phyloP scores from a whole-genome alignment of 2,888 invertebrate species.

The Tortrix viridana region DNA sequence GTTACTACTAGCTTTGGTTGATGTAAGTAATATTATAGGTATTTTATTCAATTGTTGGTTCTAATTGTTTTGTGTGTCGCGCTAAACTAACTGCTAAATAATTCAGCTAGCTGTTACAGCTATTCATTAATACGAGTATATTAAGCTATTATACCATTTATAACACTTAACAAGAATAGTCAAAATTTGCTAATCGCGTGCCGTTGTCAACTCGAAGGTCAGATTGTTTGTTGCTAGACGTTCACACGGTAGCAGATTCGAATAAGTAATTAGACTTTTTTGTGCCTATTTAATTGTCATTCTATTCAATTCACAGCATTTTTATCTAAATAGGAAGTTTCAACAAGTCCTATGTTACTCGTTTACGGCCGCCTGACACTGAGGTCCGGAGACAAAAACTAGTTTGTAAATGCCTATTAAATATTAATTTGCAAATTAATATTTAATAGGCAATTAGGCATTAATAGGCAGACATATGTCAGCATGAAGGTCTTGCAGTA shows the following conservation, averaged over 20 bases:
- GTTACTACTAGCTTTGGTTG: no score
- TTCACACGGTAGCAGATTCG: constrained; percentile 4
- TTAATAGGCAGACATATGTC: no score
- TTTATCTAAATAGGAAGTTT: constrained; percentile 29
- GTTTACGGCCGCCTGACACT: background rate
- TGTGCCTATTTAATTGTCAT: constrained; percentile 4
- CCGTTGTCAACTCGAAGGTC: constrained; percentile 7
- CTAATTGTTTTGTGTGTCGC: no score
- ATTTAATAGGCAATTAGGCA: no score
- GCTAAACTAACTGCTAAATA: no score
- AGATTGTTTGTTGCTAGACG: constrained; percentile 6
- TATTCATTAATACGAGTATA: constrained; percentile 5
- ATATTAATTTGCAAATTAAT: no score
- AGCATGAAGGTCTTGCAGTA: constrained; percentile 18
- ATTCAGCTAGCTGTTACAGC: no score
- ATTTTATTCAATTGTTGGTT: no score
- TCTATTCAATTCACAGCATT: constrained; percentile 3
- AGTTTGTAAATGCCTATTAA: no score
- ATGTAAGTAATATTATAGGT: no score
- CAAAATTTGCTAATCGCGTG: constrained; percentile 30
- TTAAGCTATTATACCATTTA: constrained; percentile 15
- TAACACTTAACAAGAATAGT: constrained; percentile 25
- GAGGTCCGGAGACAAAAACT: no score
- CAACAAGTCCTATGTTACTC: background rate
- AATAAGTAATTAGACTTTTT: constrained; percentile 14